Base-by-base conservation (phyloP, 23 tunicate genomes). In the Ascidia mentula region DNA sequence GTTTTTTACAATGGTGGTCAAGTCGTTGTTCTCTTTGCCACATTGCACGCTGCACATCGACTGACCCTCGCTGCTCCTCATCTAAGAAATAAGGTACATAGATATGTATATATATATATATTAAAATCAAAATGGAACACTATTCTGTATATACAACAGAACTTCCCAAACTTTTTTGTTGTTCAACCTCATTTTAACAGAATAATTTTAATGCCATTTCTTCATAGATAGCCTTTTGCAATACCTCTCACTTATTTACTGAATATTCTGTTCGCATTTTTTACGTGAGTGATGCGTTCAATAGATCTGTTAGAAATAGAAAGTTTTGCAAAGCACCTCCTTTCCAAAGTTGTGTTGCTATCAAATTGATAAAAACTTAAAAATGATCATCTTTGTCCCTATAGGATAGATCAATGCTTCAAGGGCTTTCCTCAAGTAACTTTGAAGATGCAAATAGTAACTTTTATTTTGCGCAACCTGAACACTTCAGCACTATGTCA, bases 21-120 rank as follows among this genome's bases (percentile, higher is more conserved):
- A 36, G 73, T 90, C 4, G n/a, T 81, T n/a, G 81, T 90, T 35
- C 42, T 83, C 31, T 85, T 75, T 72, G 84, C 90, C 32, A 90
- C 96, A 24, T 8, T 85, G 8, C 96, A 90, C 65, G 96, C 86
- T 35, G 82, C 79, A 33, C 96, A 90, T 39, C 20, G 82, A n/a
- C 72, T 90, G 36, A 40, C 65, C 18, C 32, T 89, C 32, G 79
- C 82, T 36, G 45, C 37, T 5, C 40, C 83, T 5, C 40, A 65
- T 31, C 30, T 73, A n/a, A 74, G 60, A 60, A 46, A 59, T 30
- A 46, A 78, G 71, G 82, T 78, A 30, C 53, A 42, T 42, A 42
- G 15, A 42, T 9, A 42, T 42, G n/a, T n/a, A n/a, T n/a, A n/a
- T n/a, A n/a, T n/a, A n/a, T n/a, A n/a, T n/a, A n/a, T n/a, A n/a